A percentile compares a stretch with the other conserved stretches of the same genome.
phyloP scores from a whole-genome alignment of 2,113 vertebrate genomes.

The Ochotona princeps region DNA sequence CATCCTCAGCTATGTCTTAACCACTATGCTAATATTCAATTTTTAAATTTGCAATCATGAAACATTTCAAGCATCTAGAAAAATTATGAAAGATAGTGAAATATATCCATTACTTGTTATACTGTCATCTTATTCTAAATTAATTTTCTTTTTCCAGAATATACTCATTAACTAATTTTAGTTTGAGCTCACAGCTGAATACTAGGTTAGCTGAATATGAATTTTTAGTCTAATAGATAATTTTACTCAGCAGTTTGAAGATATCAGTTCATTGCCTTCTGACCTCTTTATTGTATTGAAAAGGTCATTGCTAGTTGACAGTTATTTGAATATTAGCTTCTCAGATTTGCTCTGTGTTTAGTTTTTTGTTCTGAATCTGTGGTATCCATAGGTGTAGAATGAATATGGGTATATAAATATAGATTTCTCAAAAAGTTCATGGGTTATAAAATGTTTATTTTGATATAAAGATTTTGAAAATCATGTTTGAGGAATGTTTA shows the following conservation, averaged over 20 bases:
- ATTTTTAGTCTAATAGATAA: not conserved
- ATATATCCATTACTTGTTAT: not conserved
- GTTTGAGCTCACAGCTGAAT: not conserved
- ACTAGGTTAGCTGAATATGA: not conserved
- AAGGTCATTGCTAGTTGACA: not conserved
- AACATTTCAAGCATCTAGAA: not conserved
- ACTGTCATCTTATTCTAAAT: not conserved
- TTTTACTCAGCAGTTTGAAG: conserved; percentile 5
- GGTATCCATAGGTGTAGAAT: not conserved
- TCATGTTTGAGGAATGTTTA: no score
- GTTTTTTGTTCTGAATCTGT: not conserved
- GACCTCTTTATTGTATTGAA: not conserved
- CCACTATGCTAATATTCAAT: no score
- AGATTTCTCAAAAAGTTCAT: no score
- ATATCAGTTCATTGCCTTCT: not conserved
- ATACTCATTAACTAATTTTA: conserved; percentile 24
- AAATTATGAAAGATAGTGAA: not conserved
- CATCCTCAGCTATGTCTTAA: no score
- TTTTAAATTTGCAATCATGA: not conserved
- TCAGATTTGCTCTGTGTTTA: not conserved
- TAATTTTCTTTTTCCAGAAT: not conserved
- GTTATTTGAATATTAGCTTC: not conserved
- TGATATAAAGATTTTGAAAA: no score
- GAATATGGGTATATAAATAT: no score
- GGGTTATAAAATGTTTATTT: no score